Evolutionary conservation across 1,140 invertebrate genomes (phyloP).

Genomic region (Lamellibrachia luymesi): DNA sequence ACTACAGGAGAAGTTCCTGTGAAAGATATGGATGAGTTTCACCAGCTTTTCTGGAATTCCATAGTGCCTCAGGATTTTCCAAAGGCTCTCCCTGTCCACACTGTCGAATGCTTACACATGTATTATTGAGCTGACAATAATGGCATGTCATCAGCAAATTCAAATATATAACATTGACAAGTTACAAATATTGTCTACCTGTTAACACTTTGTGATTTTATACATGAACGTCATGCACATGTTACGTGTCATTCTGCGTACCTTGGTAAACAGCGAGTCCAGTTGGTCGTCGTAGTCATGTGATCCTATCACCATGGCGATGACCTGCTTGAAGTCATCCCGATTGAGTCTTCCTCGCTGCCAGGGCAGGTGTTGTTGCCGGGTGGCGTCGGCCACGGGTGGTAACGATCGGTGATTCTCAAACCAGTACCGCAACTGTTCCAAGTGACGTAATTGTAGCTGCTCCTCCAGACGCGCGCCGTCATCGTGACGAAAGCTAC

Average conservation of each 20-base stretch:
- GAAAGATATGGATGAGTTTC: no score
- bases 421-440: constrained; percentile 50
- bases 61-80: no score
- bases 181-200: no score
- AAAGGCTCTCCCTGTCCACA: no score
- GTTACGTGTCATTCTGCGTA: constrained; percentile 21
- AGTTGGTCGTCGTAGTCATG: constrained; percentile 52
- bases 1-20: no score
- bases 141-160: no score
- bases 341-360: constrained; percentile 49
- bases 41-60: no score
- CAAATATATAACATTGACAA: no score
- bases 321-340: constrained; percentile 49
- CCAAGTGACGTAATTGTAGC: constrained; percentile 51
- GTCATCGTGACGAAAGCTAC: constrained; percentile 23
- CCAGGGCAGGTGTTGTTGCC: constrained; percentile 29
- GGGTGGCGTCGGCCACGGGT: neutral
- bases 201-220: neutral
- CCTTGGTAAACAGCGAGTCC: constrained; percentile 54
- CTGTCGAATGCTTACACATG: neutral
- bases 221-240: neutral
- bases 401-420: constrained; percentile 38
- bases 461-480: constrained; percentile 48
- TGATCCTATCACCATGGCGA: constrained; percentile 47
- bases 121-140: no score